These are phyloP conservation scores for Oophaga pumilio DNA, from an alignment of 2,113 vertebrate genomes.

Conservation along the genomic window DNA sequence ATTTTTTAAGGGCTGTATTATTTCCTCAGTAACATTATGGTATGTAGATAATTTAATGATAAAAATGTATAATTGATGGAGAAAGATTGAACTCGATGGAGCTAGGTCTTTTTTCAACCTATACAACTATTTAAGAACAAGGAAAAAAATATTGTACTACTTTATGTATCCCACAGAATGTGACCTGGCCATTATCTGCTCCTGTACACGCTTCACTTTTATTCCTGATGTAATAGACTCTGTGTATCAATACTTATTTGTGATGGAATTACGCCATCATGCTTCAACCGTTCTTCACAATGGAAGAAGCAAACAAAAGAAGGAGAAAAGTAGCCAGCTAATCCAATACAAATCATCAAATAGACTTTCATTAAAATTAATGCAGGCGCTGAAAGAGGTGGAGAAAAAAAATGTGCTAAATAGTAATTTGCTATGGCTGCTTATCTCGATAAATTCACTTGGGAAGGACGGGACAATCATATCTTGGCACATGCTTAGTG, in stretches of 20 bases:
- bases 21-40: no score
- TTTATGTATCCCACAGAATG: background rate
- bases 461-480: constrained; percentile 62
- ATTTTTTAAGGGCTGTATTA: no score
- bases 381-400: constrained; percentile 54
- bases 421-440: constrained; percentile 62
- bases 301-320: constrained; percentile 41
- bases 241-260: constrained; percentile 42
- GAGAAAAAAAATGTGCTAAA: constrained; percentile 62
- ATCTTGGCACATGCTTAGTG: constrained; percentile 58
- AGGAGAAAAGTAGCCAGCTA: constrained; percentile 44
- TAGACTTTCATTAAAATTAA: constrained; percentile 60
- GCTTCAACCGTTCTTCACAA: constrained; percentile 33
- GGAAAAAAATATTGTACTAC: background rate
- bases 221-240: constrained; percentile 22
- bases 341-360: constrained; percentile 52
- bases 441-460: constrained; percentile 63
- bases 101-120: no score
- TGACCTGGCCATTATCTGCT: background rate
- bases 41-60: no score
- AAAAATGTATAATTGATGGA: no score
- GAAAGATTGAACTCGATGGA: no score
- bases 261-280: constrained; percentile 28
- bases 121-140: background rate
- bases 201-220: background rate